phyloP scores from a whole-genome alignment of 2,113 vertebrate genomes.

The Leptodactylus fuscus region DNA sequence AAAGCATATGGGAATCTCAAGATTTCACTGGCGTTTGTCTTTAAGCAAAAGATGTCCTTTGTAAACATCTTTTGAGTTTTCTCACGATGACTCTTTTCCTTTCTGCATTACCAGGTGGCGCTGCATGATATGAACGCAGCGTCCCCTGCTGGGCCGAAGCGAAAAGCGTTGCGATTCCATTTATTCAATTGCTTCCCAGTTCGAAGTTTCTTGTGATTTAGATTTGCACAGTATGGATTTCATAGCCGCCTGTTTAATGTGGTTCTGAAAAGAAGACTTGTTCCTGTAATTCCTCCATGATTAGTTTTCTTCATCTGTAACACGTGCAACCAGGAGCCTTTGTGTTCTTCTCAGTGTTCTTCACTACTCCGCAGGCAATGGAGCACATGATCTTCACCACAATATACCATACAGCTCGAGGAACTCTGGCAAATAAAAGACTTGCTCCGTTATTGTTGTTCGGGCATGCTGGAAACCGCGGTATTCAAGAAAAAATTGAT shows the following conservation, averaged over 20 bases:
- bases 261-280: neutral
- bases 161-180: neutral
- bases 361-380: conserved; percentile 1
- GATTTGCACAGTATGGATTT: neutral
- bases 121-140: neutral
- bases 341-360: conserved; percentile 17
- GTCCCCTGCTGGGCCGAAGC: neutral
- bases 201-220: neutral
- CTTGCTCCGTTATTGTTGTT: conserved; percentile 16
- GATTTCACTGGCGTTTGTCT: neutral
- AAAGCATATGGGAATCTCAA: neutral
- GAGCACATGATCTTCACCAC: neutral
- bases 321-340: neutral
- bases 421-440: conserved; percentile 31
- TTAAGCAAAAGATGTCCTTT: neutral
- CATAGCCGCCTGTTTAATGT: neutral
- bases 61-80: neutral
- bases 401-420: neutral
- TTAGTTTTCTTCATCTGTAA: conserved; percentile 7
- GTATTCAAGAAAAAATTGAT: conserved; percentile 33
- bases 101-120: neutral
- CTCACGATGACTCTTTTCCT: neutral
- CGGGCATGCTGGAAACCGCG: neutral
- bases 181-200: neutral
- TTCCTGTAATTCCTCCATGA: neutral